Base-by-base conservation (phyloP, 2,888 invertebrate species). In the Phalera bucephala region DNA sequence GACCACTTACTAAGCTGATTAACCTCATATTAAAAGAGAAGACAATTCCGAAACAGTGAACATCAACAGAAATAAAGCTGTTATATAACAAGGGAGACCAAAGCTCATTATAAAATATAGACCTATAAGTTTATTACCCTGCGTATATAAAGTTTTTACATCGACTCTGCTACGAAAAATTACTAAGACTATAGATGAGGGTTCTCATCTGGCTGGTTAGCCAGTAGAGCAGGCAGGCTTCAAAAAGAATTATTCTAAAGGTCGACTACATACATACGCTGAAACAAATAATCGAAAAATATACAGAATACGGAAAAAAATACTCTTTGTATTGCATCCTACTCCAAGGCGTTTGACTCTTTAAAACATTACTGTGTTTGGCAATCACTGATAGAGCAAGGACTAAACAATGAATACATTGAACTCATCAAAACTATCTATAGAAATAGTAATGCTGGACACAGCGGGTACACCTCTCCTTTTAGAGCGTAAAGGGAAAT, bases 301-400 rank as follows among this genome's bases (percentile, higher is more conserved):
- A 21, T 7, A 33, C 33, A 9, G 41, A 41, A 36, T 36, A 36
- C n/a, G 13, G 27, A 0, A 22, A 31, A 6, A n/a, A n/a, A n/a
- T n/a, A 31, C 3, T 9, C 40, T 26, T 9, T 36, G 37, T n/a
- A 7, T 40, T n/a, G 36, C 36, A 22, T 40, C 36, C 6, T 40
- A 40, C n/a, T n/a, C n/a, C n/a, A n/a, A n/a, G n/a, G n/a, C n/a
- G n/a, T n/a, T n/a, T n/a, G n/a, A n/a, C n/a, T 40, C 36, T 1
- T 3, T 45, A 6, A 32, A 38, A 17, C 40, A 45, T 10, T 6
- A 17, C 0, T 33, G 31, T 5, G 31, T 45, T 23, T 40, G 45
- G 36, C 25, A 41, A 29, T 31, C 45, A 0, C 20, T 45, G 1
- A 3, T 11, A 1, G 1, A 9, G 17, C 40, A 45, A 36, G 36